Conservation (phyloP, 2,797 vertebrate genomes). For the Silurus lanzhouensis region DNA sequence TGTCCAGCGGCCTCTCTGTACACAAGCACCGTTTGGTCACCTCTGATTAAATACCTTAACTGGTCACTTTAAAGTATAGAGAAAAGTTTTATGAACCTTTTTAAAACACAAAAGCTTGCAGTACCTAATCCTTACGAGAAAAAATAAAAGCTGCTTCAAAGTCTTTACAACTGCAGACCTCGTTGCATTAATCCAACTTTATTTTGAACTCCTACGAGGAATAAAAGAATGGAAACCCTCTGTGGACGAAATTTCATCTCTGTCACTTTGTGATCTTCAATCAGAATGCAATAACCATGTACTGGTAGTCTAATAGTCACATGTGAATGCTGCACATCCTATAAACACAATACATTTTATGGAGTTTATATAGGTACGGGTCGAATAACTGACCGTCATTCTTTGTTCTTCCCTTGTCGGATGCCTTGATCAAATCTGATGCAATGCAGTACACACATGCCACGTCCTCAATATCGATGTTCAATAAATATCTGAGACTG, state of each 20-base stretch:
- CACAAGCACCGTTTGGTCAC: conserved; percentile 74
- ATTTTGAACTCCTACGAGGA: conserved; percentile 2
- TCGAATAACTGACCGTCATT: conserved; percentile 7
- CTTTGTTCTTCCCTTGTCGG: conserved; percentile 35
- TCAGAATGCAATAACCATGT: conserved; percentile 33
- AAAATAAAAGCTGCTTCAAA: conserved; percentile 27
- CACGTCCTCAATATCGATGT: conserved; percentile 43
- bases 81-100: not conserved
- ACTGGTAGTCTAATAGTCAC: conserved; percentile 8
- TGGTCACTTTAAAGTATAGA: conserved; percentile 7
- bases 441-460: conserved; percentile 51
- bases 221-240: not conserved
- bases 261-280: conserved; percentile 10
- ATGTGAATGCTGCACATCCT: conserved; percentile 35
- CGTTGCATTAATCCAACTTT: conserved; percentile 7
- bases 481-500: conserved; percentile 35
- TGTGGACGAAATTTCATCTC: not conserved
- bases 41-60: conserved; percentile 61
- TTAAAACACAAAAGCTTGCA: conserved; percentile 5
- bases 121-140: conserved; percentile 8
- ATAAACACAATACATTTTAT: conserved; percentile 13
- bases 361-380: conserved; percentile 14
- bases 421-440: conserved; percentile 49
- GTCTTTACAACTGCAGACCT: conserved; percentile 32
- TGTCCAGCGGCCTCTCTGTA: conserved; percentile 84